Percentiles rank a stretch among this genome's conserved stretches.
Evolutionary conservation across 2,113 vertebrate species (phyloP).

Genomic region (Colius striatus): DNA sequence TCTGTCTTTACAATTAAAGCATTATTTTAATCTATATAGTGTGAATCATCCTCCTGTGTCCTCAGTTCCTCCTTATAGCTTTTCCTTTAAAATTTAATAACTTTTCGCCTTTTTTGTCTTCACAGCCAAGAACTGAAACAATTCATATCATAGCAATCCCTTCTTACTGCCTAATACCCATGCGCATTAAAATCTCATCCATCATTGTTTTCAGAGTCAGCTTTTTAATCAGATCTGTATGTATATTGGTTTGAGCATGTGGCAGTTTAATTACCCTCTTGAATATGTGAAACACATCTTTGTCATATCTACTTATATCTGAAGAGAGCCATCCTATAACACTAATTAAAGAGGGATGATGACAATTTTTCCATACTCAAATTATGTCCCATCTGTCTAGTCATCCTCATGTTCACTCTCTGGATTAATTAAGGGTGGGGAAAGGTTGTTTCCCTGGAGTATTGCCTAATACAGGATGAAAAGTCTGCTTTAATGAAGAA

Average conservation of each 20-base stretch:
- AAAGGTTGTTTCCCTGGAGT: constrained; percentile 65
- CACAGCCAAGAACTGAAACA: neutral
- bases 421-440: constrained; percentile 68
- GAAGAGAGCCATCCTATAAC: constrained; percentile 67
- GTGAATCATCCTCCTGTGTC: neutral
- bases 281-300: constrained; percentile 75
- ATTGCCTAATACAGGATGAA: constrained; percentile 47
- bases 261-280: constrained; percentile 77
- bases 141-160: constrained; percentile 17
- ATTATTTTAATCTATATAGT: constrained; percentile 2
- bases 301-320: constrained; percentile 77
- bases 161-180: constrained; percentile 21
- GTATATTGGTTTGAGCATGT: constrained; percentile 75
- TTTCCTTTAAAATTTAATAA: neutral
- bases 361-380: constrained; percentile 67
- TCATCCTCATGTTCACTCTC: constrained; percentile 62
- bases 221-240: constrained; percentile 75
- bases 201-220: constrained; percentile 69
- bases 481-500: constrained; percentile 58
- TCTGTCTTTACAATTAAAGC: neutral
- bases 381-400: constrained; percentile 72
- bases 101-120: neutral
- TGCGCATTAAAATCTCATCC: constrained; percentile 62
- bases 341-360: constrained; percentile 74
- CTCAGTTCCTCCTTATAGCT: neutral